A percentile compares a stretch with the other conserved stretches of the same genome.
Conservation (phyloP, 2,113 vertebrate species). For the Dipodomys merriami region DNA sequence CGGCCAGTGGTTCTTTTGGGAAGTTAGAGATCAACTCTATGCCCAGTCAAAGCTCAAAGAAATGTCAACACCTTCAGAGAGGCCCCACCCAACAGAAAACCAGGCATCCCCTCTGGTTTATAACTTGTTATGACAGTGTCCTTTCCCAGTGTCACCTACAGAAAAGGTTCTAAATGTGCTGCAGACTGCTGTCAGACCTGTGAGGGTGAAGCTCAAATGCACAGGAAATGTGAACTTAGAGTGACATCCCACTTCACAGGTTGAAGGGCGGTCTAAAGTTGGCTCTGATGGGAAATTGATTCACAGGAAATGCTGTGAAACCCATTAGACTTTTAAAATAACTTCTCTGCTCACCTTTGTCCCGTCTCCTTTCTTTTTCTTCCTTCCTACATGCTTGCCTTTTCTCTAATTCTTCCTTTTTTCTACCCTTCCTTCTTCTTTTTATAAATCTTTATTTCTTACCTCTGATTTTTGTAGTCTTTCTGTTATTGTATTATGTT, state of each 20-base stretch:
- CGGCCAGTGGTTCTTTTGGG: background rate
- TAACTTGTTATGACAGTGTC: background rate
- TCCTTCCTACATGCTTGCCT: background rate
- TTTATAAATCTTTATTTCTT: background rate
- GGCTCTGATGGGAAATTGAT: slow-evolving; percentile 46
- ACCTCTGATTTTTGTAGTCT: background rate
- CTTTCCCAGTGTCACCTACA: slow-evolving; percentile 22
- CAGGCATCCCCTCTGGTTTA: background rate
- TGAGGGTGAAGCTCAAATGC: background rate
- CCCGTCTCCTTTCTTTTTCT: background rate
- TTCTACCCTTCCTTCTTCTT: background rate
- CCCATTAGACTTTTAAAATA: slow-evolving; percentile 16
- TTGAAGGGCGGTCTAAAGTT: slow-evolving; percentile 26
- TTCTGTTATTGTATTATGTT: background rate
- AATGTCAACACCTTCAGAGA: background rate
- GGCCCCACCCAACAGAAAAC: background rate
- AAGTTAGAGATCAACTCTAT: background rate
- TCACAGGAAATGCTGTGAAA: slow-evolving; percentile 14
- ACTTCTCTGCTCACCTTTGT: background rate
- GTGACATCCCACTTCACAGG: slow-evolving; percentile 54
- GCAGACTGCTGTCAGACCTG: background rate
- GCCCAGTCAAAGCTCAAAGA: background rate
- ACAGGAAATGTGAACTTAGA: slow-evolving; percentile 28
- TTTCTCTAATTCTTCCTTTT: background rate
- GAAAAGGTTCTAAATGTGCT: background rate